Evolutionary conservation across 2,797 vertebrate species (phyloP).

Genomic region (Pangasius djambal): DNA sequence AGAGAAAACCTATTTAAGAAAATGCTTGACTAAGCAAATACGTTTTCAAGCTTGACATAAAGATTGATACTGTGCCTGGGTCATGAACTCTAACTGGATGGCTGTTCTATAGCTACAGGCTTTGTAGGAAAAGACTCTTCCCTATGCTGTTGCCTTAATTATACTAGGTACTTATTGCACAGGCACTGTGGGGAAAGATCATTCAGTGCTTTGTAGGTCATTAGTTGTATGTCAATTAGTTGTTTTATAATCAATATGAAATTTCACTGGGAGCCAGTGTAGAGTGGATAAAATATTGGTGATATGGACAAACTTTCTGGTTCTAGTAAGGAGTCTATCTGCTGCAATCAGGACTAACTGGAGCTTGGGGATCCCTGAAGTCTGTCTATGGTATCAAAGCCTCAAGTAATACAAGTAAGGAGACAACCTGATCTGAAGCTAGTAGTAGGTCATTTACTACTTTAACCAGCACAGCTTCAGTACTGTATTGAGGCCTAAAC

Average conservation of each 20-base stretch:
- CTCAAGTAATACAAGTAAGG: background rate
- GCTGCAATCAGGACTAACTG: background rate
- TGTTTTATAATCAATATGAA: background rate
- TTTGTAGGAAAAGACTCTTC: background rate
- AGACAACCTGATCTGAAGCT: background rate
- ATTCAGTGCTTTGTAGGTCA: background rate
- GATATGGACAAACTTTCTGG: background rate
- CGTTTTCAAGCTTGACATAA: background rate
- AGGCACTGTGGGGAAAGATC: constrained; percentile 6
- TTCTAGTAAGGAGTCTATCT: background rate
- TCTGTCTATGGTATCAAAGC: background rate
- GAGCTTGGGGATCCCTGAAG: background rate
- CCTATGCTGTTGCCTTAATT: constrained; percentile 6
- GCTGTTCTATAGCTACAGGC: background rate
- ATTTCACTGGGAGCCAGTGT: background rate
- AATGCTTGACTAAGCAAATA: background rate
- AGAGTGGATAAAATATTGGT: background rate
- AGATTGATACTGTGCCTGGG: background rate
- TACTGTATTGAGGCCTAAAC: background rate
- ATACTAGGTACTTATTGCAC: background rate
- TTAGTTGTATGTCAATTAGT: no score
- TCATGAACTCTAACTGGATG: constrained; percentile 5
- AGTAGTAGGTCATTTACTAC: background rate
- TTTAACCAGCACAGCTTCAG: background rate
- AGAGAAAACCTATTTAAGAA: background rate